Evolutionary conservation across 2,888 invertebrate species (phyloP).

Genomic region (Apamea sordens): DNA sequence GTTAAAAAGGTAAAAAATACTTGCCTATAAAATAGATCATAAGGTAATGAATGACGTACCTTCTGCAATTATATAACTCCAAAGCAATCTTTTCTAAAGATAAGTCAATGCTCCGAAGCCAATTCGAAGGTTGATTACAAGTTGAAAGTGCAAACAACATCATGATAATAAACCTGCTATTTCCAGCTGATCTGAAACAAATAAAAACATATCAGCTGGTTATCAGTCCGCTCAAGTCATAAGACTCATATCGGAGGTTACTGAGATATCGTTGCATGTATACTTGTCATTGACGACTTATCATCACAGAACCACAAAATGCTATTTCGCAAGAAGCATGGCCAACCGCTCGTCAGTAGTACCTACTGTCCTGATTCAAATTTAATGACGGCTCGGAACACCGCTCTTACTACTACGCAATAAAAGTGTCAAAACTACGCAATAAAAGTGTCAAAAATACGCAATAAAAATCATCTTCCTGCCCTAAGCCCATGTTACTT

Average conservation of each 20-base stretch:
- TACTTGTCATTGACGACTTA: constrained; percentile 4
- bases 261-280: constrained; percentile 3
- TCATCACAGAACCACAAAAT: background rate
- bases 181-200: background rate
- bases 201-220: constrained; percentile 2
- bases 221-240: constrained; percentile 20
- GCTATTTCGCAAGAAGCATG: background rate
- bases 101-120: background rate
- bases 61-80: background rate
- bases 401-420: too few relatives aligned
- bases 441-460: too few relatives aligned
- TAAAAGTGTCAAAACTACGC: too few relatives aligned
- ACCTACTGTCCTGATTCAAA: rapidly evolving
- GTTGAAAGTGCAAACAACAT: constrained; percentile 7
- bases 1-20: too few relatives aligned
- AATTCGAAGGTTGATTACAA: background rate
- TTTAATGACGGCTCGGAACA: too few relatives aligned
- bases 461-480: too few relatives aligned
- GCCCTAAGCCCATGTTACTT: too few relatives aligned
- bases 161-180: background rate
- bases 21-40: too few relatives aligned
- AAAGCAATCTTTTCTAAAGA: too few relatives aligned
- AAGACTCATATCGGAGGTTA: constrained; percentile 3
- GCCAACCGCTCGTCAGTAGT: background rate
- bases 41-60: background rate